Base-by-base conservation (phyloP, 2,797 vertebrate genomes). In the Centroberyx gerrardi region DNA sequence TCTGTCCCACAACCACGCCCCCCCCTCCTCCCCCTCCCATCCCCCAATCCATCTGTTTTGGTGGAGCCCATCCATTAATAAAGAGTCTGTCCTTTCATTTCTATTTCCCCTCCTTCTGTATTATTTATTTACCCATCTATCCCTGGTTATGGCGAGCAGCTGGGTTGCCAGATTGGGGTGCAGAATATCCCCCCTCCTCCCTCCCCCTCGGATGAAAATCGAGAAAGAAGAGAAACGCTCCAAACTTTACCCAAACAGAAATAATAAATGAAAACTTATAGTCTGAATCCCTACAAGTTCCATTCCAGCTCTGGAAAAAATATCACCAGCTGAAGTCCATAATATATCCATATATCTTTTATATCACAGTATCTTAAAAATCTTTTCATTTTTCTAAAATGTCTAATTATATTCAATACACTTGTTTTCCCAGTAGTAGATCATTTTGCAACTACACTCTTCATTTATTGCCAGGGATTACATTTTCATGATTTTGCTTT, bases 21-120 rank as follows among this genome's bases (percentile, higher is more conserved):
- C 4, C 49, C 76, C 28, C 73, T 46, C 68, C 56, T 53, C 31
- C 73, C 67, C 71, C 76, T 68, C 83, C 76, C 88, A 73, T 72
- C 87, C 88, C 80, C 68, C 83, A 76, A 2, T 84, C 89, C 87
- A 89, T 92, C 82, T 90, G 89, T 91, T 90, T 90, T 88, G 88
- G 84, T 82, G 76, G 72, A 90, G 80, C 27, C 70, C 90, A 93
- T 93, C 84, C 86, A 92, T 94, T 90, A 93, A 93, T 91, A 91
- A 92, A 86, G 75, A 87, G 48, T 68, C 82, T 60, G 33, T 83
- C 85, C 83, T 80, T 88, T 84, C 87, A 52, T 78, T 86, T 84
- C 87, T 80, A 74, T 84, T 85, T 80, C 83, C 42, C 68, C 31
- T 64, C 71, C 78, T 74, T 58, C 14, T 92, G 68, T 86, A 89